phyloP scores from a whole-genome alignment of 2,113 vertebrate genomes.

The Psilopsiagon aymara region DNA sequence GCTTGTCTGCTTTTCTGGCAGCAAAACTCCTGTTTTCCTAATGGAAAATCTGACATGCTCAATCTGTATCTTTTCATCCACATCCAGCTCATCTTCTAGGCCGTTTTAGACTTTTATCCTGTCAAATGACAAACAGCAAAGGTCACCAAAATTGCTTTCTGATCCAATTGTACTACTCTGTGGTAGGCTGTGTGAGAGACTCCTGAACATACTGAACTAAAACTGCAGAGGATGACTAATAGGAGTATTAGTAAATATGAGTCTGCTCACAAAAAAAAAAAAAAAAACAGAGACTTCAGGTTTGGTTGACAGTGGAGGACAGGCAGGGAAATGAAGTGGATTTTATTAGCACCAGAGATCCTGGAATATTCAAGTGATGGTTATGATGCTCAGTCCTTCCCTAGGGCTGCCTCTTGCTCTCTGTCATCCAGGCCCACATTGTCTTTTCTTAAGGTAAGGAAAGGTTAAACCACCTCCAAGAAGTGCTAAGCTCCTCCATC shows the following conservation, averaged over 20 bases:
- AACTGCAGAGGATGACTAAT: constrained; percentile 37
- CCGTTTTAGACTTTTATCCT: constrained; percentile 74
- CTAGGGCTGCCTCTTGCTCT: neutral
- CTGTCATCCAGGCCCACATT: neutral
- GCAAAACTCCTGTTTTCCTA: constrained; percentile 60
- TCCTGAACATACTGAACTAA: constrained; percentile 62
- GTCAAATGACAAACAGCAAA: constrained; percentile 67
- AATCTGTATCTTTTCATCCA: constrained; percentile 74
- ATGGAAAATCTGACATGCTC: constrained; percentile 79
- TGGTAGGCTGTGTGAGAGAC: constrained; percentile 44
- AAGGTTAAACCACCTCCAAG: neutral
- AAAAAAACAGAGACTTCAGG: neutral
- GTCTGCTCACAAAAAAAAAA: constrained; percentile 16
- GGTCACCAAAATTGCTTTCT: constrained; percentile 66
- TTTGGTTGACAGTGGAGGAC: neutral
- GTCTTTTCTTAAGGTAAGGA: neutral
- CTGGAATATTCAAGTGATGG: neutral
- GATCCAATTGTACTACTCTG: constrained; percentile 48
- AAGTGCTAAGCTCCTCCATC: neutral
- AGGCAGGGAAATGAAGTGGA: neutral
- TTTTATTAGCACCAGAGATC: neutral
- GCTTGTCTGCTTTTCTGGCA: constrained; percentile 71
- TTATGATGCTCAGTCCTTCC: neutral
- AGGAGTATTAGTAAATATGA: neutral
- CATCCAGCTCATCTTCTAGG: constrained; percentile 71